Percentiles rank a stretch among this genome's conserved stretches.
Evolutionary conservation across 2,797 vertebrate genomes (phyloP).

Genomic region (Coregonus sp.): DNA sequence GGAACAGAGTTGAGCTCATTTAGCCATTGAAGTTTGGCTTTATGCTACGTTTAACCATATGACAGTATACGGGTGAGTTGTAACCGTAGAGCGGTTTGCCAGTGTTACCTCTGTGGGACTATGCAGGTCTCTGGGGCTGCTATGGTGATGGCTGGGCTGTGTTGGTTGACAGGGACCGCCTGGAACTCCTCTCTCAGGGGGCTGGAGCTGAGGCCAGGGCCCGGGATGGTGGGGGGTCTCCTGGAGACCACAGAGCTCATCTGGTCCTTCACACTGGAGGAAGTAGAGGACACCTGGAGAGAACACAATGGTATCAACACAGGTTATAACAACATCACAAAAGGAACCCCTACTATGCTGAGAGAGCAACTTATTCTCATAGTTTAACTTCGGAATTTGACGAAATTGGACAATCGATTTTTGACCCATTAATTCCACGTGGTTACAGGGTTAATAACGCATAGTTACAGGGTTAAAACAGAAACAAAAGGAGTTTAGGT

Average conservation of each 20-base stretch:
- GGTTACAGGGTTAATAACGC: too few species aligned
- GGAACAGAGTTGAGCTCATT: not conserved
- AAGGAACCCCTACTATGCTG: not conserved
- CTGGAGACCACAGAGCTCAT: conserved; percentile 32
- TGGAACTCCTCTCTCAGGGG: conserved; percentile 57
- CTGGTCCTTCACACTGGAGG: conserved; percentile 33
- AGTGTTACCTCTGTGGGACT: conserved; percentile 63
- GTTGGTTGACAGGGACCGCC: conserved; percentile 51
- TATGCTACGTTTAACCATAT: too few species aligned
- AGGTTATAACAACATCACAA: not conserved
- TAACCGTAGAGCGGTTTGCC: not conserved
- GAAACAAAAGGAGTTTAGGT: too few species aligned
- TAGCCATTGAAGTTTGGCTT: too few species aligned
- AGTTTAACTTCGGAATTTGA: not conserved
- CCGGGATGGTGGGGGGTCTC: conserved; percentile 35
- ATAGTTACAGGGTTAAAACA: too few species aligned
- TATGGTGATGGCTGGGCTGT: conserved; percentile 32
- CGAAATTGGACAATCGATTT: not conserved
- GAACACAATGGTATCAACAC: not conserved
- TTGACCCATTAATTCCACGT: too few species aligned
- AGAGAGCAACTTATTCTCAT: not conserved
- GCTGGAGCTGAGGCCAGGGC: conserved; percentile 39
- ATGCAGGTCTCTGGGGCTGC: conserved; percentile 44
- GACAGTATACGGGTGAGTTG: not conserved
- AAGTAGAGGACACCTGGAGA: conserved; percentile 37